Base-by-base conservation (phyloP, 92 coral and sea anemone species). In the Meandrina meandrites region DNA sequence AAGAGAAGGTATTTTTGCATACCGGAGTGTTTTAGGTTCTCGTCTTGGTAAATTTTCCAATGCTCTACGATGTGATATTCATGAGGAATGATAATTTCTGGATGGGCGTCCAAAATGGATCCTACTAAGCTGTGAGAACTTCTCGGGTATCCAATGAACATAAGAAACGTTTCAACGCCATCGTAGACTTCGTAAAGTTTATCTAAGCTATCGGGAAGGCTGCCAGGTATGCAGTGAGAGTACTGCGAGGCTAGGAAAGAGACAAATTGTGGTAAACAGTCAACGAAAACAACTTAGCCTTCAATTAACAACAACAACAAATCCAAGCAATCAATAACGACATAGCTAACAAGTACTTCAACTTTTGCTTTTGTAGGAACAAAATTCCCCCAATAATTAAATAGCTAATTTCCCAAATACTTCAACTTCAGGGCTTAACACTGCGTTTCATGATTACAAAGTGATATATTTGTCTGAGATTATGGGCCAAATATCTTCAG, bases 101-200 rank as follows among this genome's bases (percentile, higher is more conserved):
- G 91, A 78, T 88, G 91, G 2, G 91, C 91, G 56, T 88, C 91
- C 42, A 88, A 62, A 21, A 88, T 62, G 22, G 91, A 73, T 18
- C 87, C 91, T 34, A 88, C 84, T 28, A 88, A 87, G 24, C 91
- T 88, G 79, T 88, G 91, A 15, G 87, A 82, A 71, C 91, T 88
- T 58, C 91, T 58, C 8, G 91, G 91, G 73, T 88, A 83, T 27
- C 91, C 91, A 45, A 88, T 83, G 40, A 88, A 88, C 88, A 88
- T 88, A 1, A 88, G 79, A 50, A 88, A 88, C 10, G 91, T 88
- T 66, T 83, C 83, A 48, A 88, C 88, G 19, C 67, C 75, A 35
- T 88, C 75, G 83, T 88, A 88, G 64, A 88, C 75, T 22, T 54
- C 64, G 32, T 34, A 42, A n/a, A 88, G 87, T 17, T 79, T 81